These are phyloP conservation scores for Drosophila paramelanica DNA, from an alignment of 2,888 invertebrate species.

Conservation along the genomic window DNA sequence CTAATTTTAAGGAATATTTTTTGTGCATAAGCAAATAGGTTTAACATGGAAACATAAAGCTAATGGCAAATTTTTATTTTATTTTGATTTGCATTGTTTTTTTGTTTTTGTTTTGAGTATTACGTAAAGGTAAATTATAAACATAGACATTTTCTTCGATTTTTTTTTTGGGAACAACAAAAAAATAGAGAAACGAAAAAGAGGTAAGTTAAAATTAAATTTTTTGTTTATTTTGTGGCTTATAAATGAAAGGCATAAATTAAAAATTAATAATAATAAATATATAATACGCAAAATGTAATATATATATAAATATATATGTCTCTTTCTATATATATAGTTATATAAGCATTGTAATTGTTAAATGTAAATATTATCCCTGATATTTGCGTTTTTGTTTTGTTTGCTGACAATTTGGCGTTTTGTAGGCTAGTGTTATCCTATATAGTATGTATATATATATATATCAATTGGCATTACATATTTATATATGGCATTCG, in stretches of 20 bases:
- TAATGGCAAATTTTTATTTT: slow-evolving; percentile 36
- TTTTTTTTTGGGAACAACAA: neutral
- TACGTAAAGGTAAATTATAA: slow-evolving; percentile 26
- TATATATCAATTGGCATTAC: slow-evolving; percentile 64
- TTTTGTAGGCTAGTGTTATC: slow-evolving; percentile 56
- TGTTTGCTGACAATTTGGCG: slow-evolving; percentile 66
- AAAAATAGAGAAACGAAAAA: slow-evolving; percentile 22
- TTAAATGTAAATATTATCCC: slow-evolving; percentile 58
- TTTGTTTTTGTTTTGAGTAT: slow-evolving; percentile 44
- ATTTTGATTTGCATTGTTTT: slow-evolving; percentile 6
- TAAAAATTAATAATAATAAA: slow-evolving; percentile 51
- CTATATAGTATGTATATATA: slow-evolving; percentile 24
- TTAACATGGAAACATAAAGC: slow-evolving; percentile 48
- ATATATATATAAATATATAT: slow-evolving; percentile 17
- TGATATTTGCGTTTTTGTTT: slow-evolving; percentile 55
- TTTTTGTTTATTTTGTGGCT: slow-evolving; percentile 22
- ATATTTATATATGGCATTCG: slow-evolving; percentile 66
- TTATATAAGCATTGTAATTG: slow-evolving; percentile 11
- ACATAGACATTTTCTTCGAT: slow-evolving; percentile 4
- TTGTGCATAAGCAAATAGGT: slow-evolving; percentile 6
- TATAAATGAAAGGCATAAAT: slow-evolving; percentile 42
- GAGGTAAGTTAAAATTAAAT: slow-evolving; percentile 31
- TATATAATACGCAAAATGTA: slow-evolving; percentile 14
- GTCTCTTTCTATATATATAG: slow-evolving; percentile 11
- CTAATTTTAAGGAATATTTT: slow-evolving; percentile 12